phyloP scores from a whole-genome alignment of 2,888 invertebrate species.

The Drosophila infuscata region DNA sequence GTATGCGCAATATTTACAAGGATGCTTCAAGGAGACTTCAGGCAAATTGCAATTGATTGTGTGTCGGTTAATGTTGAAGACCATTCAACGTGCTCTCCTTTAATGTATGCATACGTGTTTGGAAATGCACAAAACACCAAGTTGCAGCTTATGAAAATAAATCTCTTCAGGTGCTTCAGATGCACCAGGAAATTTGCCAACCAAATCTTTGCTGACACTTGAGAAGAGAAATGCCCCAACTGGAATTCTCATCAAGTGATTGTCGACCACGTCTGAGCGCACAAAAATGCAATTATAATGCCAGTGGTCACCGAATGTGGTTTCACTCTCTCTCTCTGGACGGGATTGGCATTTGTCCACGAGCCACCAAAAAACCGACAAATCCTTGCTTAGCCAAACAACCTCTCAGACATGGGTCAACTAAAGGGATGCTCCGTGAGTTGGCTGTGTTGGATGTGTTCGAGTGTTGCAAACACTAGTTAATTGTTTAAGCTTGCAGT shows the following conservation, averaged over 20 bases:
- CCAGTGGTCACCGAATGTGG: conserved; percentile 3
- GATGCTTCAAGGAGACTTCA: too few relatives aligned
- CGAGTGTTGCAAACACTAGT: not conserved
- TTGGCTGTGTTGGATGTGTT: not conserved
- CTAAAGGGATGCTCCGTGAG: not conserved
- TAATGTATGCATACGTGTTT: not conserved
- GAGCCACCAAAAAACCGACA: not conserved
- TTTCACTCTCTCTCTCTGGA: not conserved
- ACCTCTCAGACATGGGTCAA: not conserved
- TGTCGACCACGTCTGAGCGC: conserved; percentile 28
- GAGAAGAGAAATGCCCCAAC: not conserved
- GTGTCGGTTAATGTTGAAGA: too few relatives aligned
- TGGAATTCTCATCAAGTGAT: conserved; percentile 1
- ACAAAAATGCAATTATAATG: conserved; percentile 66
- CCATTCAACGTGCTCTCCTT: not conserved
- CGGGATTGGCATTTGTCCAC: not conserved
- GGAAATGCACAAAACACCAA: not conserved
- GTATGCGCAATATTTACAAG: conserved; percentile 28
- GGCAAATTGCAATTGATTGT: conserved; percentile 3
- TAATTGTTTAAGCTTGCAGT: not conserved
- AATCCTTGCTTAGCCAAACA: not conserved
- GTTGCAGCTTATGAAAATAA: conserved; percentile 4
- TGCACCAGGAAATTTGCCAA: conserved; percentile 10
- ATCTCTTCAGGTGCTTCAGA: conserved; percentile 24
- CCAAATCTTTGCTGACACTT: conserved; percentile 8